Conservation (phyloP, 2,888 invertebrate species). For the Imbricaverruca yamaguchii region DNA sequence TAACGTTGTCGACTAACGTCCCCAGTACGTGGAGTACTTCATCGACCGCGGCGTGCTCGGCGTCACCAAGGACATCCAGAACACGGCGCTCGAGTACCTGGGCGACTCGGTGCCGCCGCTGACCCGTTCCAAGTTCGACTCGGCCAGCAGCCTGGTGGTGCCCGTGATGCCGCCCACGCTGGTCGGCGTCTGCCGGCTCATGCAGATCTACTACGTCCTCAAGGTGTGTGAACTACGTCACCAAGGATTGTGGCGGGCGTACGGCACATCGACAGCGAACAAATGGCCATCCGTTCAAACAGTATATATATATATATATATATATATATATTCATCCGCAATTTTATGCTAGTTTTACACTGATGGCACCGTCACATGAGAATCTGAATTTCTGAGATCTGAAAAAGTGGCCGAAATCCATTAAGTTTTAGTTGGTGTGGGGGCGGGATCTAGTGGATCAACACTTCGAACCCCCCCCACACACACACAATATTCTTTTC, state of each 20-base stretch:
- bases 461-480: too few species aligned
- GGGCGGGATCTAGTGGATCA: too few species aligned
- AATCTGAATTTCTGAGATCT: too few species aligned
- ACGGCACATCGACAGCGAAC: too few species aligned
- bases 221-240: constrained; percentile 47
- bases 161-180: constrained; percentile 68
- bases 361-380: too few species aligned
- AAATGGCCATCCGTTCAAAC: too few species aligned
- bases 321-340: constrained; percentile 23
- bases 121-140: constrained; percentile 57
- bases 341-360: too few species aligned
- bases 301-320: too few species aligned
- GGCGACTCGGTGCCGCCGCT: constrained; percentile 56
- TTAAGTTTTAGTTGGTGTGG: too few species aligned
- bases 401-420: too few species aligned
- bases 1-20: not conserved
- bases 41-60: constrained; percentile 66
- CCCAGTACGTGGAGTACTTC: constrained; percentile 63
- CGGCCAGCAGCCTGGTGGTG: constrained; percentile 56
- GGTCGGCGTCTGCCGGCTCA: constrained; percentile 59
- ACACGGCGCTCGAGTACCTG: constrained; percentile 61
- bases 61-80: constrained; percentile 59
- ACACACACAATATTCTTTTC: too few species aligned
- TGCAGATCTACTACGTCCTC: constrained; percentile 64
- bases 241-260: too few species aligned